A percentile compares a stretch with the other conserved stretches of the same genome.
Evolutionary conservation across 2,797 vertebrate species (phyloP).

Genomic region (Momotus momota): DNA sequence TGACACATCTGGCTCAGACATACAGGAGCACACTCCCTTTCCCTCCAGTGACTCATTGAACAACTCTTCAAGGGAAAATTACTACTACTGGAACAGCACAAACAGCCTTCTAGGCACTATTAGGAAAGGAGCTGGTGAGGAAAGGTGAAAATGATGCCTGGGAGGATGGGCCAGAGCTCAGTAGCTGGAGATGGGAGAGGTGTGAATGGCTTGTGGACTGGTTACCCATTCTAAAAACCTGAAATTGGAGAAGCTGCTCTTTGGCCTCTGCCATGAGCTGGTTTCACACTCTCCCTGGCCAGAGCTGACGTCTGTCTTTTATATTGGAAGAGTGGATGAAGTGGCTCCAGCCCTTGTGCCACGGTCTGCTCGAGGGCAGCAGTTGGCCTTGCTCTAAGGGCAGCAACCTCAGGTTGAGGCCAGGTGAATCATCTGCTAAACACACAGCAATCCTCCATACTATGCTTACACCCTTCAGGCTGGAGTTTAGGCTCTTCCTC

Average conservation of each 20-base stretch:
- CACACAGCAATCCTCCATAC: rapidly evolving
- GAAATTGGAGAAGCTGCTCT: background rate
- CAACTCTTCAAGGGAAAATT: background rate
- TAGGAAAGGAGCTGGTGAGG: background rate
- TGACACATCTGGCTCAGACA: background rate
- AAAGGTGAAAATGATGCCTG: background rate
- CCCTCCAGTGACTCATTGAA: background rate
- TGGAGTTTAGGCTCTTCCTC: background rate
- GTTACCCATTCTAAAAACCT: background rate
- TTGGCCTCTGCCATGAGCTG: background rate
- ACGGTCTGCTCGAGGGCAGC: background rate
- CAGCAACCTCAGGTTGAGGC: background rate
- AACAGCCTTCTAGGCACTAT: background rate
- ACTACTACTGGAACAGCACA: background rate
- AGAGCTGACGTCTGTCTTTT: background rate
- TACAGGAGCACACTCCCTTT: background rate
- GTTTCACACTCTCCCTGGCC: background rate
- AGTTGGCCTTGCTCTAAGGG: background rate
- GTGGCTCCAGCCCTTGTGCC: background rate
- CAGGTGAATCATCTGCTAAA: background rate
- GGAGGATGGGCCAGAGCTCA: background rate
- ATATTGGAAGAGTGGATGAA: background rate
- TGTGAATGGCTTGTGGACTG: background rate
- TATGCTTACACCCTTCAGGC: background rate
- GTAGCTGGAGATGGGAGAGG: background rate